phyloP scores from a whole-genome alignment of 2,888 invertebrate genomes.

The Sialis lutaria region DNA sequence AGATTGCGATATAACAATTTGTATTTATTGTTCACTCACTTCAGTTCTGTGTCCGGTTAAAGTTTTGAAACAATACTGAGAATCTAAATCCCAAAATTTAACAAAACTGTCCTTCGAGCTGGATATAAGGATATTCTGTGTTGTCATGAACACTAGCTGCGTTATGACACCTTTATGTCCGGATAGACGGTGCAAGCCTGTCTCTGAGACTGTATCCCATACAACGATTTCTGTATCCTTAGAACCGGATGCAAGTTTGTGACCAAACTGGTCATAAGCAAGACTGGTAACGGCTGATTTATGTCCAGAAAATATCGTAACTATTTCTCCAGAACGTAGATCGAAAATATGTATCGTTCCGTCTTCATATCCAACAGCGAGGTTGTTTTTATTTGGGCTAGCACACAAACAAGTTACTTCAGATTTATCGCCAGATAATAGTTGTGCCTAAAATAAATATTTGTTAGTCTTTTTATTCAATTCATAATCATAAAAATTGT shows the following conservation, averaged over 20 bases:
- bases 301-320: constrained; percentile 69
- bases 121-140: constrained; percentile 53
- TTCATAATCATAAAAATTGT: constrained; percentile 9
- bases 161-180: constrained; percentile 89
- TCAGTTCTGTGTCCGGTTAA: constrained; percentile 77
- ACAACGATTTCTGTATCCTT: constrained; percentile 90
- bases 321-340: constrained; percentile 49
- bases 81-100: constrained; percentile 94
- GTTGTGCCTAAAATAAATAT: constrained; percentile 41
- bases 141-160: constrained; percentile 54
- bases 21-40: constrained; percentile 24
- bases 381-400: constrained; percentile 55
- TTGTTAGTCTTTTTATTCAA: neutral
- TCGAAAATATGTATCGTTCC: constrained; percentile 76
- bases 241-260: constrained; percentile 75
- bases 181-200: constrained; percentile 71
- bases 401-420: constrained; percentile 61
- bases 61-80: constrained; percentile 91
- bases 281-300: constrained; percentile 66
- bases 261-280: constrained; percentile 66
- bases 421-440: constrained; percentile 63
- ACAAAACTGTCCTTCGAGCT: constrained; percentile 87
- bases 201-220: constrained; percentile 87
- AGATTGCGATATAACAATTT: neutral
- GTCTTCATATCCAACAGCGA: constrained; percentile 86